These are phyloP conservation scores for Drosophila nigricruria DNA, from an alignment of 2,888 invertebrate genomes.

Conservation along the genomic window DNA sequence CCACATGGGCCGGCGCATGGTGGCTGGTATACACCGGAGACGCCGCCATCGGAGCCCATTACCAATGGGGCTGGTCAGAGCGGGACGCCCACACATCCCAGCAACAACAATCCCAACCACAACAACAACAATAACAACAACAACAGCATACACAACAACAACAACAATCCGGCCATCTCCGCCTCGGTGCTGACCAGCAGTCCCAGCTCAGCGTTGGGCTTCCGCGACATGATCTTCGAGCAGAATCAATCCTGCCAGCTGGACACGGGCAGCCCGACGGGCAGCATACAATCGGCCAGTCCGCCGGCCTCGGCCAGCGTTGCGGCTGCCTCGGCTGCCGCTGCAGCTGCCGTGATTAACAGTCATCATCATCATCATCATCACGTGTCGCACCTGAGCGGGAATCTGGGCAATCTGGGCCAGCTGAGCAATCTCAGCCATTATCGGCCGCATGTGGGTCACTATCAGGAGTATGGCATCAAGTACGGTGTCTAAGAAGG, in stretches of 20 bases:
- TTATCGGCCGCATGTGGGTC: conserved; percentile 84
- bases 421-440: conserved; percentile 85
- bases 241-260: conserved; percentile 85
- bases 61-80: conserved; percentile 63
- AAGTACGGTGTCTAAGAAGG: conserved; percentile 84
- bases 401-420: conserved; percentile 83
- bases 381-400: conserved; percentile 80
- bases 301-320: conserved; percentile 81
- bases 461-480: conserved; percentile 85
- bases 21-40: conserved; percentile 86
- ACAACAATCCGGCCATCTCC: conserved; percentile 56
- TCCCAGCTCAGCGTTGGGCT: conserved; percentile 79
- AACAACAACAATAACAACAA: conserved; percentile 47
- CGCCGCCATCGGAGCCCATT: conserved; percentile 84
- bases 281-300: conserved; percentile 85
- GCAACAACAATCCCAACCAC: conserved; percentile 35
- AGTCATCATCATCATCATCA: conserved; percentile 84
- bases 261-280: conserved; percentile 85
- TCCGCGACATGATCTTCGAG: conserved; percentile 85
- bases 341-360: conserved; percentile 81
- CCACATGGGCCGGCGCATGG: conserved; percentile 84
- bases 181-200: conserved; percentile 71
- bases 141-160: conserved; percentile 58
- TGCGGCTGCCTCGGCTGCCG: conserved; percentile 74
- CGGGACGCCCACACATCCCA: conserved; percentile 61